Evolutionary conservation across 2,797 vertebrate genomes (phyloP).

Genomic region (Nothura maculosa): DNA sequence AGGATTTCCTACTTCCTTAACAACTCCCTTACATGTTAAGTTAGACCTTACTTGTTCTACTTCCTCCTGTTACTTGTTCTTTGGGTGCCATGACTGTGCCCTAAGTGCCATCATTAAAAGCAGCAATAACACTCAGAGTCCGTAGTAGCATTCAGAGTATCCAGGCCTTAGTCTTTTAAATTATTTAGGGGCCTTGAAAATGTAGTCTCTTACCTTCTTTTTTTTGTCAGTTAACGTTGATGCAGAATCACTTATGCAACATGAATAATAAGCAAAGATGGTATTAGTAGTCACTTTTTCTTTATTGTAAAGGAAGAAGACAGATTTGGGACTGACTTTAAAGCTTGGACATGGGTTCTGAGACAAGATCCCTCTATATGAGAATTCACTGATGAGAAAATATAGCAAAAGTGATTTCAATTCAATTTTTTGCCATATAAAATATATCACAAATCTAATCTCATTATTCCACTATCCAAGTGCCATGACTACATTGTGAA

Average conservation of each 20-base stretch:
- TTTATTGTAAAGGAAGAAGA: background rate
- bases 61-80: background rate
- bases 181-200: background rate
- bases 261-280: background rate
- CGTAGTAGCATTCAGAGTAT: background rate
- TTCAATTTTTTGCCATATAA: background rate
- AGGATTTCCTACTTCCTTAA: background rate
- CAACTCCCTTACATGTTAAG: no score
- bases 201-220: background rate
- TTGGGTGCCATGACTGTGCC: rapidly evolving
- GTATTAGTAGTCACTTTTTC: background rate
- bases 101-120: background rate
- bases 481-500: background rate
- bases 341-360: background rate
- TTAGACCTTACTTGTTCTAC: no score
- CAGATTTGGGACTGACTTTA: background rate
- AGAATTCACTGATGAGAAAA: no score
- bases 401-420: no score
- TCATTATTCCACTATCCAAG: background rate
- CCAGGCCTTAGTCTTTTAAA: background rate
- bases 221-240: background rate
- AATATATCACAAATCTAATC: background rate
- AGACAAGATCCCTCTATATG: rapidly evolving
- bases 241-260: background rate
- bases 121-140: background rate